Evolutionary conservation across 2,113 vertebrate genomes (phyloP).

Genomic region (Lanius ludovicianus): DNA sequence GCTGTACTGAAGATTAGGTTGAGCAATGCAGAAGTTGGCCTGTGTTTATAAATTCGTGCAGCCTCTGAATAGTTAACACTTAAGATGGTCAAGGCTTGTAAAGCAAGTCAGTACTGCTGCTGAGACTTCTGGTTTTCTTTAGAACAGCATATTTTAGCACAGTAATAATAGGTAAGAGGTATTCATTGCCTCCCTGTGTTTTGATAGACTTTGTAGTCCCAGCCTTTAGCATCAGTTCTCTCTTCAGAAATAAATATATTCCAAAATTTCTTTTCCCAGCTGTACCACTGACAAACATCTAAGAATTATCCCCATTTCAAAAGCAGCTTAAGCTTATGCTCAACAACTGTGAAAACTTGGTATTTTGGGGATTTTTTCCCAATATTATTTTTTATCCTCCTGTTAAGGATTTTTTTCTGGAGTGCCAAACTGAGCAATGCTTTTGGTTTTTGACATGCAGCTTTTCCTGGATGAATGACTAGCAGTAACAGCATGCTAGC

Average conservation of each 20-base stretch:
- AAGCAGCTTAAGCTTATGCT: not conserved
- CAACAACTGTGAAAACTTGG: not conserved
- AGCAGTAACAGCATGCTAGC: not conserved
- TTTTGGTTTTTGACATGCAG: not conserved
- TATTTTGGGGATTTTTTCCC: not conserved
- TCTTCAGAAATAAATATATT: not conserved
- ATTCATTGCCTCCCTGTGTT: not conserved
- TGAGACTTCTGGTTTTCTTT: not conserved
- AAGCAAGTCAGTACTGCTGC: not conserved
- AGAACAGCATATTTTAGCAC: not conserved
- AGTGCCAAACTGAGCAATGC: not conserved
- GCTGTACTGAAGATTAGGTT: not conserved
- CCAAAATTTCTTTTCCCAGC: not conserved
- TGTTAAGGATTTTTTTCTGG: not conserved
- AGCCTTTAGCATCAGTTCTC: not conserved
- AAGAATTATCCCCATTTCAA: not conserved
- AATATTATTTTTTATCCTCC: not conserved
- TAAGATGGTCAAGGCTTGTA: not conserved
- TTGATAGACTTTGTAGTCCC: not conserved
- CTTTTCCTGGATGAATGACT: not conserved
- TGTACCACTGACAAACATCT: not conserved
- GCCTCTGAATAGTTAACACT: not conserved
- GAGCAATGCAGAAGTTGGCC: not conserved
- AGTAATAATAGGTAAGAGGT: fast-evolving
- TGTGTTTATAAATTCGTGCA: not conserved